Base-by-base conservation (phyloP, 1,140 invertebrate genomes). In the Sminthurinus signatus region DNA sequence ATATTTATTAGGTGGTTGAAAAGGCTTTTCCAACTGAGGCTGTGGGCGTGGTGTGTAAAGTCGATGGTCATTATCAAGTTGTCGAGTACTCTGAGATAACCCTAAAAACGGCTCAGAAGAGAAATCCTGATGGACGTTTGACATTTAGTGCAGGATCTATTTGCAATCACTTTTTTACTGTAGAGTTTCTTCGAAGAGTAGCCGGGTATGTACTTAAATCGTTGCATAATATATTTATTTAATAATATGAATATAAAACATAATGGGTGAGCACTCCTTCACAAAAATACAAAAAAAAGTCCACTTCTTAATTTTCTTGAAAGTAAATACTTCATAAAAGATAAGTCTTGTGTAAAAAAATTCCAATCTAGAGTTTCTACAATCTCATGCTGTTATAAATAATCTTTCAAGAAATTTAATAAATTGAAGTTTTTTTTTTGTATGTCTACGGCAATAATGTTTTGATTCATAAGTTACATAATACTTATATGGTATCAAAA, bases 1-100 rank as follows among this genome's bases (percentile, higher is more conserved):
- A 31, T 50, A 23, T 12, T 28, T 46, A 32, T 29, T 59, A 83
- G 82, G 93, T 96, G 36, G 93, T 98, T 0, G 86, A 91, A 75
- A 99, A 99, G 76, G 84, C 86, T 1, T 81, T 85, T 21, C 93
- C 96, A 0, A 88, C 85, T 39, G 96, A 99, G 79, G 84, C 94
- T 31, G 91, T 99, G 0, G 96, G 96, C 28, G 91, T 98, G 29
- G 88, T 99, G 8, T 98, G 95, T 75, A 85, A 89, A 76, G 86
- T 88, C 27, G 86, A 94, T 69, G 89, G 87, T 27, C 83, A 84
- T 65, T 96, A 91, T 76, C 88, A 93, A 75, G 92, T 96, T 0
- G 93, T 98, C 0, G 97, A 99, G 76, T 99, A 99, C 75, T 96
- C 92, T 67, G 97, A 99, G 78, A 89, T 99, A 19, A 89, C 93